A percentile compares a stretch with the other conserved stretches of the same genome.
Conservation (phyloP, 2,113 vertebrate genomes). For the Neopipo cinnamomea region DNA sequence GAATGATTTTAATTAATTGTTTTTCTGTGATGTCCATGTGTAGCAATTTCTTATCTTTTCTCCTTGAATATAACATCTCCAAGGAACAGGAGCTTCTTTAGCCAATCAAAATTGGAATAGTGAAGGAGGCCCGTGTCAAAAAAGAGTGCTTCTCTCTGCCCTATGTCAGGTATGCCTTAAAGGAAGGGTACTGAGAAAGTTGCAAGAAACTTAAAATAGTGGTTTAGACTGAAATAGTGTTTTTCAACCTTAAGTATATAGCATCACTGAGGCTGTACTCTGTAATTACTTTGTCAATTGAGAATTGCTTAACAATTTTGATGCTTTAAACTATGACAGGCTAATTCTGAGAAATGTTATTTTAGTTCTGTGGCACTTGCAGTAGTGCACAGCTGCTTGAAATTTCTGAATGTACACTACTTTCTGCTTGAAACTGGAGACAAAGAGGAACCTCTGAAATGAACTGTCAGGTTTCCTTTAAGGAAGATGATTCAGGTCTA, state of each 20-base stretch:
- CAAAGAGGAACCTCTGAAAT: conserved; percentile 34
- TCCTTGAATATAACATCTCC: not conserved
- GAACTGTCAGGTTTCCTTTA: conserved; percentile 25
- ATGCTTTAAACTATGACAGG: conserved; percentile 51
- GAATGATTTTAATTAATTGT: not conserved
- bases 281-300: conserved; percentile 60
- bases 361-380: conserved; percentile 28
- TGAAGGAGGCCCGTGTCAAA: not conserved
- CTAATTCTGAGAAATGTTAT: conserved; percentile 45
- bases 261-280: not conserved
- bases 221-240: not conserved
- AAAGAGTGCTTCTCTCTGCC: not conserved
- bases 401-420: conserved; percentile 5
- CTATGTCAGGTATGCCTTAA: not conserved
- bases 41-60: not conserved
- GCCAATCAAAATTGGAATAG: not conserved
- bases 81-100: not conserved
- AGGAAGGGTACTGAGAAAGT: not conserved
- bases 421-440: conserved; percentile 8
- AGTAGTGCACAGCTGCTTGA: not conserved
- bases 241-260: not conserved
- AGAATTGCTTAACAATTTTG: conserved; percentile 45
- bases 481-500: conserved; percentile 33
- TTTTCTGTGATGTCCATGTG: not conserved
- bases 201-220: not conserved